Base-by-base conservation (phyloP, 2,113 vertebrate genomes). In the Cygnus buccinator region DNA sequence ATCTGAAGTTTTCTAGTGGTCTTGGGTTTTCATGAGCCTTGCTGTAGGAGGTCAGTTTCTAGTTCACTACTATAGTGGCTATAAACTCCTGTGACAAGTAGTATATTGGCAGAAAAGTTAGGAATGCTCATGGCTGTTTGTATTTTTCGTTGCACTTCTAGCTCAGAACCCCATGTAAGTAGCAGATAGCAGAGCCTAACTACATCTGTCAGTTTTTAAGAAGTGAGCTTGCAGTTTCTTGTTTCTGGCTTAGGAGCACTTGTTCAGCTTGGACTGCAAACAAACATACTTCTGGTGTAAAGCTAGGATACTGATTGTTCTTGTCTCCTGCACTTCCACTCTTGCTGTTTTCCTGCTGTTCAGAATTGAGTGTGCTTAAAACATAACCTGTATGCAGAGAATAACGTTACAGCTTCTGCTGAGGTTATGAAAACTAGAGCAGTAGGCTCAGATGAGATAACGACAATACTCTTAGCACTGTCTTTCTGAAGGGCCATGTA, bases 91-190 rank as follows among this genome's bases (percentile, higher is more conserved):
- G 18, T 7, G 16, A 65, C 12, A 4, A 20, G 39, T 37, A 33
- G 6, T 72, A 0, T 16, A 14, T 55, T 44, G 46, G 31, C n/a
- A 81, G 37, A 74, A 25, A 78, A 89, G 54, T 8, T 9, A 25
- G 31, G 17, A 7, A 6, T 77, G n/a, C 10, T 59, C 6, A 26
- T 79, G 10, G 1, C 55, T 68, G 39, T 13, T 77, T 0, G 0
- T 28, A 10, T 37, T 66, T 93, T 70, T 55, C 8, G 10, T 13
- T 76, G 46, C 16, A 14, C 14, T 66, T 70, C 0, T 3, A 79
- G 28, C 57, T 93, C 54, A 75, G 22, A 22, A 29, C 62, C 21
- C 10, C 9, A 0, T 25, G 0, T 52, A 54, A 41, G 23, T 55
- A 66, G 19, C 29, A n/a, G 71, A 16, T 9, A 23, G 26, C 4